Evolutionary conservation across 2,797 vertebrate species (phyloP).

Genomic region (Iguana delicatissima): DNA sequence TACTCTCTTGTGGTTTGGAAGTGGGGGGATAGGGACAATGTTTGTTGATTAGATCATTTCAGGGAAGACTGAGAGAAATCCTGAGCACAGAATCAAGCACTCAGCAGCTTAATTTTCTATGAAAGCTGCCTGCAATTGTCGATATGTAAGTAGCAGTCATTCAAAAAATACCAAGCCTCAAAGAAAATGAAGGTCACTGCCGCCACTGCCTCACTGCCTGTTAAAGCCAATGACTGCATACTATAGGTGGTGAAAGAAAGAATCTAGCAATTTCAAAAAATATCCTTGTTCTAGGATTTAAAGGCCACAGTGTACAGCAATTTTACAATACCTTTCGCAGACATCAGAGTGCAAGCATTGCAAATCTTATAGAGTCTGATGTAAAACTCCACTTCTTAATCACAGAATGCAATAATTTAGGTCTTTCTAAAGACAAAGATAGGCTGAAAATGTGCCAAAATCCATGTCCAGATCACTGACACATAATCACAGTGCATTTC

Average conservation of each 20-base stretch:
- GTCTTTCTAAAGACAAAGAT: neutral
- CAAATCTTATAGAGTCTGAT: neutral
- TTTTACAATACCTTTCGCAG: neutral
- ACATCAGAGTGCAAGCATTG: conserved; percentile 9
- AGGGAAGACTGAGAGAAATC: neutral
- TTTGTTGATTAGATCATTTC: neutral
- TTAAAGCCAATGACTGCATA: neutral
- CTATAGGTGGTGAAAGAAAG: neutral
- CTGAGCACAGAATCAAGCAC: fast-evolving
- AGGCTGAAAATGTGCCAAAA: conserved; percentile 17
- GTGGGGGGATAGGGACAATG: no score
- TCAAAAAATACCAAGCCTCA: conserved; percentile 4
- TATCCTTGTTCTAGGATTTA: neutral
- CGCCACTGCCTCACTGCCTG: conserved; percentile 19
- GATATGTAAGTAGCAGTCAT: neutral
- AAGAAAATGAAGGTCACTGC: neutral
- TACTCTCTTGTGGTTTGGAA: neutral
- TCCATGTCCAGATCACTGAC: neutral
- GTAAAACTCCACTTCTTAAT: conserved; percentile 33
- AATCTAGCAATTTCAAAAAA: neutral
- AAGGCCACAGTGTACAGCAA: neutral
- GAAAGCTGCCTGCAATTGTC: conserved; percentile 1
- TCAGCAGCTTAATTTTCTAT: neutral
- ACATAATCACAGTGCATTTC: neutral
- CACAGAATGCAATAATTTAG: fast-evolving